A percentile compares a stretch with the other conserved stretches of the same genome.
These are phyloP conservation scores for Clarias batrachus DNA, from an alignment of 2,113 vertebrate genomes.

Conservation along the genomic window DNA sequence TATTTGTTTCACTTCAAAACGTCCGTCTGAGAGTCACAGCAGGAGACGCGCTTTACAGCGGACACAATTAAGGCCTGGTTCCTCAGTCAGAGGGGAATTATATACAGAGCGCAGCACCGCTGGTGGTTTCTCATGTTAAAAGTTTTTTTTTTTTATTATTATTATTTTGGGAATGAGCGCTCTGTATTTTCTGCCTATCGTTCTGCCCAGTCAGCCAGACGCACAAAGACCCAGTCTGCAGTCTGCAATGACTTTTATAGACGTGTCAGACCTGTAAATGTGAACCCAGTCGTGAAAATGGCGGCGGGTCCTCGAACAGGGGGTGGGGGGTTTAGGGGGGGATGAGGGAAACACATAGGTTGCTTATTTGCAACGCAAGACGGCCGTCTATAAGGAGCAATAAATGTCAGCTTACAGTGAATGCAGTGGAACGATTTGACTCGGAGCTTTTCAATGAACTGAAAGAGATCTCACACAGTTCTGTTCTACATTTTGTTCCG, in stretches of 20 bases:
- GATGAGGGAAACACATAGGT: neutral
- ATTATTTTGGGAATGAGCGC: neutral
- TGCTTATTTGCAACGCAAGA: constrained; percentile 30
- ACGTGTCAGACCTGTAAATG: constrained; percentile 31
- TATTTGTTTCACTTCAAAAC: constrained; percentile 39
- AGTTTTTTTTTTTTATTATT: neutral
- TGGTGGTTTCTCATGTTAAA: constrained; percentile 37
- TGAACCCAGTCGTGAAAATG: constrained; percentile 43
- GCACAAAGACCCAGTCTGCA: constrained; percentile 39
- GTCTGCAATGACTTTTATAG: constrained; percentile 31
- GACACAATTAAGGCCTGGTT: constrained; percentile 21
- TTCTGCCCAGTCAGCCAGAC: constrained; percentile 31
- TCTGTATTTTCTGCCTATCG: constrained; percentile 29
- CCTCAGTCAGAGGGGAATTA: constrained; percentile 23
- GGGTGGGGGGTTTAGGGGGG: neutral
- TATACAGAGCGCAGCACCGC: constrained; percentile 23
- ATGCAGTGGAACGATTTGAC: constrained; percentile 2
- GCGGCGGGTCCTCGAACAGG: neutral
- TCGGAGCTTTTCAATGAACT: neutral
- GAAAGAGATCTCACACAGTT: neutral
- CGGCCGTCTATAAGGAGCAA: constrained; percentile 20
- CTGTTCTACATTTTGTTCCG: neutral
- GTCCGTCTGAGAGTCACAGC: neutral
- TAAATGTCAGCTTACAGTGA: constrained; percentile 34
- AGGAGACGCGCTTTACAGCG: constrained; percentile 27